These are phyloP conservation scores for Tipula confusa DNA, from an alignment of 2,888 invertebrate species.

Conservation along the genomic window DNA sequence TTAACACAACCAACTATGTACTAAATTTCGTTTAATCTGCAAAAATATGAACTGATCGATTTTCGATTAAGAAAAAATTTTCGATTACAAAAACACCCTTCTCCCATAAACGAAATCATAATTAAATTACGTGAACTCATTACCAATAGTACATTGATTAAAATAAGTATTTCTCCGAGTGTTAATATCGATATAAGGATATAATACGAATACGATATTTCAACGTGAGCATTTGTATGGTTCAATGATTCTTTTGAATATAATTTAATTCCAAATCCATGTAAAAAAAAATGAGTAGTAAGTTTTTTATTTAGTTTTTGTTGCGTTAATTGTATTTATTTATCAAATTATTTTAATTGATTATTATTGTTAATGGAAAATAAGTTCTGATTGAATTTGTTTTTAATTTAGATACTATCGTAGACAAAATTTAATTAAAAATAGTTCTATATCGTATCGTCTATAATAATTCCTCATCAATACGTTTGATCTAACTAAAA, in stretches of 20 bases:
- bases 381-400: not conserved
- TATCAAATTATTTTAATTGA: not conserved
- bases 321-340: not conserved
- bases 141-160: not conserved
- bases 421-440: not conserved
- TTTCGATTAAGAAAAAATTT: too few relatives aligned
- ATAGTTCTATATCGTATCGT: not conserved
- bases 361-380: not conserved
- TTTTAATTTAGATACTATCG: not conserved
- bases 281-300: not conserved
- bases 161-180: not conserved
- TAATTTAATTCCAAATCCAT: not conserved
- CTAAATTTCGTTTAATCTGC: too few relatives aligned
- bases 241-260: not conserved
- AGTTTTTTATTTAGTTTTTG: not conserved
- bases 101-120: not conserved
- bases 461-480: not conserved
- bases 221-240: not conserved
- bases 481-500: not conserved
- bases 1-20: too few relatives aligned
- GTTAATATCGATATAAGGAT: not conserved
- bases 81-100: not conserved
- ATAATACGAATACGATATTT: not conserved
- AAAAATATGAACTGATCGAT: too few relatives aligned
- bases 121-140: not conserved